Evolutionary conservation across 2,113 vertebrate species (phyloP), one percentile per base, ranked within the genome.

Genomic region (Limnothrissa miodon): DNA sequence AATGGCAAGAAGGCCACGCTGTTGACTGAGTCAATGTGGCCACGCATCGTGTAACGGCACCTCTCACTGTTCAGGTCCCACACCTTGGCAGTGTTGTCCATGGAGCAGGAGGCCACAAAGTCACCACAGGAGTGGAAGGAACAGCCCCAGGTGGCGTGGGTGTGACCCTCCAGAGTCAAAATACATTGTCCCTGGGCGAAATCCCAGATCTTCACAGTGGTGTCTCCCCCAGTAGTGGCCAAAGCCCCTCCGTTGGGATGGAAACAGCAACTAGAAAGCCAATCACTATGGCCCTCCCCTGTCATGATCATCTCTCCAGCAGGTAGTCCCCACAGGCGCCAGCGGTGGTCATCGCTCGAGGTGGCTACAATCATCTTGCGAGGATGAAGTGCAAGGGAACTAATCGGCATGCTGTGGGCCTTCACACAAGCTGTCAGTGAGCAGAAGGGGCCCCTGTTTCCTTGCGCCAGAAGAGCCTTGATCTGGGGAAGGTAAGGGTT

Each of bases 61-160:
- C 90, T 92, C 88, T 94, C 94, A 59, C 95, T 97, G 51, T 93
- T 94, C 1, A 96, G 81, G 86, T 96, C 95, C 95, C 95, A 95
- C 86, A 96, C 90, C 88, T 94, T 93, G 79, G 4, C 92, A 91
- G 95, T 97, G 78, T 85, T 90, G 56, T 97, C 96, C 53, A 91
- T 42, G 0, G 95, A 99, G 70, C 96, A 96, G 45, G 97, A 98
- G 17, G 95, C 96, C 87, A 98, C 89, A 5, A 96, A 93, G 87
- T 95, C 88, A 0, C 95, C 95, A 0, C 93, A 91, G 0, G 93
- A 92, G 83, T 95, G 95, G 93, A 96, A 97, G 0, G 90, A 93
- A 87, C 96, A 97, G 83, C 88, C 93, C 90, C 92, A 95, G 0
- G 93, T 91, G 1, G 94, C 87, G 0, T 90, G 91, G 5, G 15